Percentiles rank a stretch among this genome's conserved stretches.
phyloP scores from a whole-genome alignment of 2,113 vertebrate genomes.

The Dipodomys spectabilis region DNA sequence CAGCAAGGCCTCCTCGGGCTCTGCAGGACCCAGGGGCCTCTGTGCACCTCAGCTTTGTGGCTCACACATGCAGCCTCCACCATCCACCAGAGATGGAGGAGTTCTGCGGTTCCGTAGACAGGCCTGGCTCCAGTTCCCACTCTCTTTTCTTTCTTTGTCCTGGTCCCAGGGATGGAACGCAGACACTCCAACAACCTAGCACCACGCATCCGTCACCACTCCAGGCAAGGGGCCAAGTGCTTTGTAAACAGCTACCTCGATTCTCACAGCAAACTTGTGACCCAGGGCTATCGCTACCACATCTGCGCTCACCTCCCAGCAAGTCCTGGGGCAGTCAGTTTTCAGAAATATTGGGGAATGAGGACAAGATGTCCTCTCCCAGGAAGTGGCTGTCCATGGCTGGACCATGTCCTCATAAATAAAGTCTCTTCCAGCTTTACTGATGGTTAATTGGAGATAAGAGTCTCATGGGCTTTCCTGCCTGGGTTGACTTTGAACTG shows the following conservation, averaged over 20 bases:
- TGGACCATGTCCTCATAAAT: not conserved
- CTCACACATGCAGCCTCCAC: not conserved
- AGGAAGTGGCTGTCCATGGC: not conserved
- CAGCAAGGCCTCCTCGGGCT: not conserved
- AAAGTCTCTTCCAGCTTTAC: no score
- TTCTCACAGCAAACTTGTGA: not conserved
- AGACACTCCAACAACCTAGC: accelerated
- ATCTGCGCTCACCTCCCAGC: not conserved
- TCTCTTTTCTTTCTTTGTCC: no score
- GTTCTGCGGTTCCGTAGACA: not conserved
- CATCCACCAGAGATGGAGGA: accelerated
- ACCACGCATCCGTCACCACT: not conserved
- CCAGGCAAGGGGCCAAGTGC: not conserved
- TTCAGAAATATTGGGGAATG: not conserved
- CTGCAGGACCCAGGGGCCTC: accelerated
- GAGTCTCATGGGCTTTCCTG: no score
- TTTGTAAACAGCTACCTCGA: not conserved
- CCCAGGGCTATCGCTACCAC: not conserved
- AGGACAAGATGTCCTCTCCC: not conserved
- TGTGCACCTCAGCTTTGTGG: not conserved
- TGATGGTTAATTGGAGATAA: no score
- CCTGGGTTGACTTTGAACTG: no score
- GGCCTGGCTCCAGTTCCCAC: not conserved
- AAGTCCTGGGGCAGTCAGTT: not conserved
- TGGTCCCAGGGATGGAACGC: no score